Percentiles rank a stretch among this genome's conserved stretches.
Conservation (phyloP, 2,113 vertebrate species). For the Scophthalmus maximus region DNA sequence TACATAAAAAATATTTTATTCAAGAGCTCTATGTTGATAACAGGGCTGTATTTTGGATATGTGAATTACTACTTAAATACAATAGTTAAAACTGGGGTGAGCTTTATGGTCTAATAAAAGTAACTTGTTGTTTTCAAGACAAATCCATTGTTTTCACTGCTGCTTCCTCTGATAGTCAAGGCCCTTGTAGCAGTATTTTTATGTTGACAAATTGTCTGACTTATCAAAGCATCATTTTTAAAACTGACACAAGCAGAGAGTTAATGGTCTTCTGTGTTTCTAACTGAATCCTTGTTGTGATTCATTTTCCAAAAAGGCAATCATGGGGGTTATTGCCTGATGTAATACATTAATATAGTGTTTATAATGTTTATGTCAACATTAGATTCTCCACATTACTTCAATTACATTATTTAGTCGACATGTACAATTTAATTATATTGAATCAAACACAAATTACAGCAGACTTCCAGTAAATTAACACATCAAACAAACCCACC, state of each 20-base stretch:
- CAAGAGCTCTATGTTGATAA: neutral
- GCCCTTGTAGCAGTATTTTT: neutral
- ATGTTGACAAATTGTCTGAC: neutral
- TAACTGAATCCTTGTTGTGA: too few species aligned
- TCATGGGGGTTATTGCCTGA: too few species aligned
- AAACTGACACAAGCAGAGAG: too few species aligned
- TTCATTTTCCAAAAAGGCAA: too few species aligned
- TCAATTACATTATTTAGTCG: neutral
- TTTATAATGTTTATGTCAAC: too few species aligned
- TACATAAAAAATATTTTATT: slow-evolving; percentile 18
- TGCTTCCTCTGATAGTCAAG: neutral
- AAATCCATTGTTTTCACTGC: neutral
- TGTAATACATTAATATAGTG: too few species aligned
- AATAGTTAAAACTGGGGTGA: too few species aligned
- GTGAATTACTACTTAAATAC: neutral
- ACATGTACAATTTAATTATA: neutral
- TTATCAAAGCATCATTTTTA: neutral
- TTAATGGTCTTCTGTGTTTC: too few species aligned
- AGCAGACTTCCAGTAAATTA: neutral
- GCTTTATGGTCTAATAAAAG: neutral
- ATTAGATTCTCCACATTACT: too few species aligned
- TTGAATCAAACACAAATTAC: neutral
- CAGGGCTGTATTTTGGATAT: neutral
- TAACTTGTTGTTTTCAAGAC: neutral
- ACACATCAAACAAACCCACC: slow-evolving; percentile 62